These are phyloP conservation scores for Apomyelois bistriatella DNA, from an alignment of 2,888 invertebrate genomes.

Conservation along the genomic window DNA sequence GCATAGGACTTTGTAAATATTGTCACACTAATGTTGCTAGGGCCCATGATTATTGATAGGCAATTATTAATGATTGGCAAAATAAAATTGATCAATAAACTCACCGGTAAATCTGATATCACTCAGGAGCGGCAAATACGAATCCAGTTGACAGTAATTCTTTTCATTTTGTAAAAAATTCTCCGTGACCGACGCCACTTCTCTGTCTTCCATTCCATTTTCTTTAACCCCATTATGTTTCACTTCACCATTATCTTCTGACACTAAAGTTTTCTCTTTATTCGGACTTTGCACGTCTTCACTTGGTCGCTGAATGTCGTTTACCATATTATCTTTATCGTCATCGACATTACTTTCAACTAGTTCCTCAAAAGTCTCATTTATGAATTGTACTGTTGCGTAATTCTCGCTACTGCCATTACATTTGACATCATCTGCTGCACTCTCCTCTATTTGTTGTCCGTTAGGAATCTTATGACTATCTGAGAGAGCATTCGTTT, in stretches of 20 bases:
- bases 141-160: constrained; percentile 62
- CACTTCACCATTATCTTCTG: constrained; percentile 25
- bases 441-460: constrained; percentile 19
- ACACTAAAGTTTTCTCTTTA: constrained; percentile 23
- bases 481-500: neutral
- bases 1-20: too few species aligned
- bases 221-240: constrained; percentile 35
- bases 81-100: constrained; percentile 22
- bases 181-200: constrained; percentile 49
- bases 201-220: constrained; percentile 23
- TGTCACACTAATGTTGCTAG: too few species aligned
- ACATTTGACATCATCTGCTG: constrained; percentile 30
- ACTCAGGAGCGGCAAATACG: constrained; percentile 59
- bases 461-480: constrained; percentile 20
- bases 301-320: constrained; percentile 36
- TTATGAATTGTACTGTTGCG: constrained; percentile 64
- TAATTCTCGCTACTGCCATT: constrained; percentile 58
- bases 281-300: constrained; percentile 18
- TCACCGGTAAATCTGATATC: constrained; percentile 73
- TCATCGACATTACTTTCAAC: constrained; percentile 71
- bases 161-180: constrained; percentile 74
- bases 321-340: constrained; percentile 47
- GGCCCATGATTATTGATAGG: too few species aligned
- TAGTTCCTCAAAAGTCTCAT: constrained; percentile 65
- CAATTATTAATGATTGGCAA: too few species aligned